Base-by-base conservation (phyloP, 2,888 invertebrate genomes). In the Apantesis nais region DNA sequence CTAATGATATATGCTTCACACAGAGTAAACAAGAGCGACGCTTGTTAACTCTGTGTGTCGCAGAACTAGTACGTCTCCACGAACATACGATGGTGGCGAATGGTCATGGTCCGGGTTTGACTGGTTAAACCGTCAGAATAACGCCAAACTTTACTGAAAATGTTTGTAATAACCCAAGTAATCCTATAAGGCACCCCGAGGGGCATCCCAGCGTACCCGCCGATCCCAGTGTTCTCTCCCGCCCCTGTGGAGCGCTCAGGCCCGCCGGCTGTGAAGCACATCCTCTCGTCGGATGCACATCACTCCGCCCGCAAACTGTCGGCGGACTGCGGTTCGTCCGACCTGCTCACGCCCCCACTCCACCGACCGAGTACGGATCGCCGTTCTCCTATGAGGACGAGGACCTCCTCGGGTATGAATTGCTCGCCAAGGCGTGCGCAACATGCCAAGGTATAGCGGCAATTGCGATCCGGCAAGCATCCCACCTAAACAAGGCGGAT, bases 161-260 rank as follows among this genome's bases (percentile, higher is more conserved):
- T n/a, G n/a, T n/a, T n/a, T n/a, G n/a, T n/a, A n/a, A n/a, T n/a
- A n/a, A n/a, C n/a, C n/a, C n/a, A n/a, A n/a, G n/a, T n/a, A n/a
- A n/a, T n/a, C n/a, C n/a, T n/a, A n/a, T n/a, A n/a, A n/a, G n/a
- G n/a, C n/a, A n/a, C 55, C 25, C 55, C 25, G 11, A 8, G 0
- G 4, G 3, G 25, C 0, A 55, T 55, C 25, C 25, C 25, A 25
- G 14, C 14, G n/a, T 55, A 55, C 4, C 55, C 52, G 0, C 55
- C 12, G 0, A 55, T 25, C 3, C 55, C 55, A 2, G 9, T 3
- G 0, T 55, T 55, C 1, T 52, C 52, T 1, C 52, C 52, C 1
- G 3, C n/a, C 22, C 11, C n/a, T 1, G 0, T 2, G 0, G 52
- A 1, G 0, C 22, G 22, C 19, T 0, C 22, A 0, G 19, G 0